A percentile compares a stretch with the other conserved stretches of the same genome.
Evolutionary conservation across 2,113 vertebrate genomes (phyloP).

Genomic region (Meleagris gallopavo): DNA sequence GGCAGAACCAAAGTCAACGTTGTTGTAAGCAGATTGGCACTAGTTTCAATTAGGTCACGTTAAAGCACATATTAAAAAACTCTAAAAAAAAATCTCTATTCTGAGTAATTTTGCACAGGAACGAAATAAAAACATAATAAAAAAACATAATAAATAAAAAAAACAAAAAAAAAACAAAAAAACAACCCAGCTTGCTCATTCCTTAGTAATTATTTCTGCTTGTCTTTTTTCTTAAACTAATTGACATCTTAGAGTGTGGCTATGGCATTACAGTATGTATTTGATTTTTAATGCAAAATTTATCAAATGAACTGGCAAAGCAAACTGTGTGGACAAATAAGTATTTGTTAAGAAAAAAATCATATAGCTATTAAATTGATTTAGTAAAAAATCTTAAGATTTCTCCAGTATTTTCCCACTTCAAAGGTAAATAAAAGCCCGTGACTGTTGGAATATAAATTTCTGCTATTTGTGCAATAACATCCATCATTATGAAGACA

Average conservation of each 20-base stretch:
- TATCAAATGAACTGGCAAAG: neutral
- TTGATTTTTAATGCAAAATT: neutral
- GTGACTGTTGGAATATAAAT: neutral
- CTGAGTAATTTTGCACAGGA: neutral
- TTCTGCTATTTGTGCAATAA: neutral
- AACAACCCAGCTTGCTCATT: neutral
- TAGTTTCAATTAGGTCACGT: neutral
- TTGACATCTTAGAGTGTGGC: neutral
- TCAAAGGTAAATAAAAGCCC: neutral
- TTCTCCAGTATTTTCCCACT: neutral
- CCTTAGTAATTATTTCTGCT: neutral
- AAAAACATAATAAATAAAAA: fast-evolving
- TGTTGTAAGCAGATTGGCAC: neutral
- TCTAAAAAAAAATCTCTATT: neutral
- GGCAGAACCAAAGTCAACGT: neutral
- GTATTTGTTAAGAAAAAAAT: neutral
- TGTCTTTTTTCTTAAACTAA: neutral
- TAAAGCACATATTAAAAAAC: neutral
- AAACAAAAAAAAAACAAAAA: neutral
- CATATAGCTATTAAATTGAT: neutral
- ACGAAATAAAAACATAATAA: neutral
- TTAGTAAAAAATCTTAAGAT: neutral
- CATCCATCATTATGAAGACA: neutral
- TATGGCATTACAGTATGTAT: neutral
- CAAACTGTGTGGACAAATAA: neutral